phyloP scores from a whole-genome alignment of 2,113 vertebrate species.

The Narcine bancroftii region DNA sequence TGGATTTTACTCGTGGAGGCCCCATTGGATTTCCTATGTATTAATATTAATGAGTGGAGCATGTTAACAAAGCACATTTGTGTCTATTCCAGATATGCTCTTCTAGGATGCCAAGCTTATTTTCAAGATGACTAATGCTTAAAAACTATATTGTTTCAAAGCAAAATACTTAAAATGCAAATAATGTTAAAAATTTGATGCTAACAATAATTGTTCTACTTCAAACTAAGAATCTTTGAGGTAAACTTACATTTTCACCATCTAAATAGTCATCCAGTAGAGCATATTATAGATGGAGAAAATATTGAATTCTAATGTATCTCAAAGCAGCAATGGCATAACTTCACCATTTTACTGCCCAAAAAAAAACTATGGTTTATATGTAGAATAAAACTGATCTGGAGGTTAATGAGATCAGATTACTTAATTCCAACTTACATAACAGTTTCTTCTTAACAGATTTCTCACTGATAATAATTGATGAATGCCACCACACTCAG shows the following conservation, averaged over 20 bases:
- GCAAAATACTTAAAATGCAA: neutral
- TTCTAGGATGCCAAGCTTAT: neutral
- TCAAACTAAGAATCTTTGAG: neutral
- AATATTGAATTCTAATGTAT: neutral
- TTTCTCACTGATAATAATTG: constrained; percentile 84
- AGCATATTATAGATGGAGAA: neutral
- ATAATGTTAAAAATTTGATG: no score
- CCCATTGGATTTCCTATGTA: neutral
- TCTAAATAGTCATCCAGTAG: neutral
- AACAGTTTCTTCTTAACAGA: constrained; percentile 51
- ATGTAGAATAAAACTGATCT: no score
- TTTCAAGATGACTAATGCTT: neutral
- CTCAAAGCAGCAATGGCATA: neutral
- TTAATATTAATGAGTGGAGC: neutral
- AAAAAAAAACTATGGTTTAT: no score
- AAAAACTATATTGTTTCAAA: neutral
- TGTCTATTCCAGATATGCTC: neutral
- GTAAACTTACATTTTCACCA: neutral
- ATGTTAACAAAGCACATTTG: neutral
- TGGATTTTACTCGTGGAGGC: neutral
- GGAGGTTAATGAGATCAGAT: neutral
- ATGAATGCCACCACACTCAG: constrained; percentile 93
- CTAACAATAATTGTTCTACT: neutral
- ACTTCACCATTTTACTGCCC: no score
- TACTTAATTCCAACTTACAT: constrained; percentile 33